phyloP scores from a whole-genome alignment of 2,113 vertebrate genomes.

The Dermatemys mawii region DNA sequence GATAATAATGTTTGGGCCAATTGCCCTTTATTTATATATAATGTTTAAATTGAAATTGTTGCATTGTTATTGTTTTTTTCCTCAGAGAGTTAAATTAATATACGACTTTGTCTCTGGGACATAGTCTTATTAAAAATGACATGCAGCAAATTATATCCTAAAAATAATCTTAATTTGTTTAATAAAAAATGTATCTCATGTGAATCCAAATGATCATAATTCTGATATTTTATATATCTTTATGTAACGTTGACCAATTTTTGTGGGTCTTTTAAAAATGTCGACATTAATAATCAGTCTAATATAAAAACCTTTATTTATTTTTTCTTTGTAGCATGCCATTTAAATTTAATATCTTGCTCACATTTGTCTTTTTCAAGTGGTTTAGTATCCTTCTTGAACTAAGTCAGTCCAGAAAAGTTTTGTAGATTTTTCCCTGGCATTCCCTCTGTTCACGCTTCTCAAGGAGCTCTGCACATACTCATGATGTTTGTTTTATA shows the following conservation, averaged over 20 bases:
- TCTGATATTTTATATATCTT: not conserved
- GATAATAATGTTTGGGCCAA: constrained; percentile 28
- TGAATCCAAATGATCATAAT: constrained; percentile 20
- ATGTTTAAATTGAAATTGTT: constrained; percentile 50
- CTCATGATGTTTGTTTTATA: constrained; percentile 53
- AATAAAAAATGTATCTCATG: not conserved
- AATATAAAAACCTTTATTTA: constrained; percentile 52
- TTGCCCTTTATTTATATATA: not conserved
- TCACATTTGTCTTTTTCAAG: not conserved
- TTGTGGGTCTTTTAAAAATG: constrained; percentile 58
- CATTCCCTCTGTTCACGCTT: constrained; percentile 9
- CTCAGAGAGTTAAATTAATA: constrained; percentile 10
- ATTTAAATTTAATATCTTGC: constrained; percentile 45
- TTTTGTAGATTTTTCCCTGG: not conserved
- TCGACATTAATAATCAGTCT: constrained; percentile 50
- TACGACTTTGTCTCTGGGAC: not conserved
- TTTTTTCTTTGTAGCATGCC: constrained; percentile 29
- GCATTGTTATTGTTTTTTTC: not conserved
- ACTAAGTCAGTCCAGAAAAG: not conserved
- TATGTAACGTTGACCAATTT: not conserved
- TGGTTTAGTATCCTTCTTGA: constrained; percentile 16
- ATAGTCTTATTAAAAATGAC: not conserved
- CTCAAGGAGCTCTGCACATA: constrained; percentile 21
- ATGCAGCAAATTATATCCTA: constrained; percentile 41
- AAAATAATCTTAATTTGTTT: not conserved